A percentile compares a stretch with the other conserved stretches of the same genome.
Conservation (phyloP, 2,113 vertebrate genomes). For the Dipodomys stephensi region DNA sequence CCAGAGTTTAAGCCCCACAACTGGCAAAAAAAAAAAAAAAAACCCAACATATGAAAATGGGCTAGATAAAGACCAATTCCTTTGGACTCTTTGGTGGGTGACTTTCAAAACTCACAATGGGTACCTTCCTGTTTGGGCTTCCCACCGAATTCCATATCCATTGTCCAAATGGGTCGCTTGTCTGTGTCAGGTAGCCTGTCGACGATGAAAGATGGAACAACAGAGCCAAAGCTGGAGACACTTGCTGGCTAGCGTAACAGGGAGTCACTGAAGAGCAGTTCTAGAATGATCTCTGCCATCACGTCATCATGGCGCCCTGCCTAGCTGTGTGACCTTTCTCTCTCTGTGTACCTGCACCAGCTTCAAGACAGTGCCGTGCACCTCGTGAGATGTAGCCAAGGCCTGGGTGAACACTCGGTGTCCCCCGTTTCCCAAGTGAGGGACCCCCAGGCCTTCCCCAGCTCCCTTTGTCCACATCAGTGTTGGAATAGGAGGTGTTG, state of each 20-base stretch:
- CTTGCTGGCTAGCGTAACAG: not conserved
- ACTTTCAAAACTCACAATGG: not conserved
- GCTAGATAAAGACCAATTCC: not conserved
- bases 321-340: not conserved
- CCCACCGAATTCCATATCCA: not conserved
- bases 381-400: not conserved
- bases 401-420: not conserved
- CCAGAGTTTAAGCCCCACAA: no score
- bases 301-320: not conserved
- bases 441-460: not conserved
- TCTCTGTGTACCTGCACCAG: not conserved
- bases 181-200: not conserved
- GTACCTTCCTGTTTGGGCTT: constrained; percentile 1
- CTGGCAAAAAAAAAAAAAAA: no score
- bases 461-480: not conserved
- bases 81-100: constrained; percentile 4
- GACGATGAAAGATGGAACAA: constrained; percentile 39
- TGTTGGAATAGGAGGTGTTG: constrained; percentile 10
- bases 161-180: not conserved
- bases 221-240: not conserved
- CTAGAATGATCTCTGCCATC: not conserved
- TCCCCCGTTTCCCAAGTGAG: not conserved
- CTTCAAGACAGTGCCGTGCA: not conserved
- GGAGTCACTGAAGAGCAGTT: not conserved
- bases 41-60: not conserved